These are phyloP conservation scores for Callithrix jacchus DNA, from an alignment of 2,113 vertebrate species.

Conservation along the genomic window DNA sequence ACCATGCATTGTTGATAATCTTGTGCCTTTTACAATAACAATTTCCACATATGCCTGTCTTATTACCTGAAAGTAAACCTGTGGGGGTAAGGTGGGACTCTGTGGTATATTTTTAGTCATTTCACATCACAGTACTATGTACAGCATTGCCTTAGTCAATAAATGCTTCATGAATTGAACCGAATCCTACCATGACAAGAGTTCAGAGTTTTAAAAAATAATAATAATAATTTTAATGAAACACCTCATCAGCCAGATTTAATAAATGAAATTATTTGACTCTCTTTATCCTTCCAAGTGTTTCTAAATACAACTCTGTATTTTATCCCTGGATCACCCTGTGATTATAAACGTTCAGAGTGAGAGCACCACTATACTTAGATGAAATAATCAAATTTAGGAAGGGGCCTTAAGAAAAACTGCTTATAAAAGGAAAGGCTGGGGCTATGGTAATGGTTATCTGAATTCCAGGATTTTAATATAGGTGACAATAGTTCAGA, in stretches of 20 bases:
- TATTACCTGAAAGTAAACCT: background rate
- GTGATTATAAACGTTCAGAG: conserved; percentile 19
- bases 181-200: conserved; percentile 27
- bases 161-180: conserved; percentile 13
- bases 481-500: background rate
- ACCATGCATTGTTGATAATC: background rate
- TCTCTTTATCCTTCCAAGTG: background rate
- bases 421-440: background rate
- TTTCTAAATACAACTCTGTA: conserved; percentile 20
- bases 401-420: background rate
- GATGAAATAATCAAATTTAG: conserved; percentile 26
- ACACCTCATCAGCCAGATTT: background rate
- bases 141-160: background rate
- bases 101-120: background rate
- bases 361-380: background rate
- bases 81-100: background rate
- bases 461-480: background rate
- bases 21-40: background rate
- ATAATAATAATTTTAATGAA: conserved; percentile 12
- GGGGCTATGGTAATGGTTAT: background rate
- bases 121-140: background rate
- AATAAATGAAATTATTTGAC: conserved; percentile 45
- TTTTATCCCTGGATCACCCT: conserved; percentile 31
- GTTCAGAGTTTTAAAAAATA: background rate
- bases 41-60: background rate